phyloP scores from a whole-genome alignment of 2,888 invertebrate genomes.

The Pheosia tremula region DNA sequence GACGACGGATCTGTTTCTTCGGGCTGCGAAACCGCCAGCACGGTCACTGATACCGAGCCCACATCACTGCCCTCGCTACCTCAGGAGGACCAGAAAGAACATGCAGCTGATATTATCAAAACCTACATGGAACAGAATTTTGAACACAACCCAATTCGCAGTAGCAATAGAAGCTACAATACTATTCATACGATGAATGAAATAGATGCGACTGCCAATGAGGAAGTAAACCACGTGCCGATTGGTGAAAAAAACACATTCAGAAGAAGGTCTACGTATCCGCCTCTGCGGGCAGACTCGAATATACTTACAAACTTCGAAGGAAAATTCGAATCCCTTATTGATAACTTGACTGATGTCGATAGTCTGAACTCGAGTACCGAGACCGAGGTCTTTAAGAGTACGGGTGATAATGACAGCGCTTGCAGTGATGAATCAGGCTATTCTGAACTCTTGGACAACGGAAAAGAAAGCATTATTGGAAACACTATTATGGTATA shows the following conservation, averaged over 20 bases:
- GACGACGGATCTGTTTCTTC: slow-evolving; percentile 92
- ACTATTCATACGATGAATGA: slow-evolving; percentile 44
- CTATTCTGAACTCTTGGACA: slow-evolving; percentile 91
- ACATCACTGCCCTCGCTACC: slow-evolving; percentile 76
- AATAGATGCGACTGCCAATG: slow-evolving; percentile 30
- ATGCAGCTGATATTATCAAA: slow-evolving; percentile 70
- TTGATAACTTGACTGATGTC: slow-evolving; percentile 70
- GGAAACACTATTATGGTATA: slow-evolving; percentile 81
- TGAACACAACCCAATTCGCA: slow-evolving; percentile 44
- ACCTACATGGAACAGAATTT: slow-evolving; percentile 49
- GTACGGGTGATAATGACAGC: slow-evolving; percentile 88
- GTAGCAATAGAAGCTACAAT: slow-evolving; percentile 52
- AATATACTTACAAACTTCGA: slow-evolving; percentile 61
- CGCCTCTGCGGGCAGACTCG: slow-evolving; percentile 63
- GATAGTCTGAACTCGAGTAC: slow-evolving; percentile 71
- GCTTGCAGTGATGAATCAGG: slow-evolving; percentile 96
- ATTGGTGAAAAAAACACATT: slow-evolving; percentile 78
- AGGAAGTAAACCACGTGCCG: slow-evolving; percentile 76
- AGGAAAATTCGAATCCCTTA: slow-evolving; percentile 71
- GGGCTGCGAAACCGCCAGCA: slow-evolving; percentile 92
- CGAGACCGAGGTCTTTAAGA: slow-evolving; percentile 80
- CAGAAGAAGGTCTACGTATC: slow-evolving; percentile 75
- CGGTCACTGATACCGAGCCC: slow-evolving; percentile 85
- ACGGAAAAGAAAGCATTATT: slow-evolving; percentile 74
- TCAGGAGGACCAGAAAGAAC: slow-evolving; percentile 68